Evolutionary conservation across 2,797 vertebrate genomes (phyloP), one percentile per base, ranked within the genome.

Genomic region (Danio tinwini): DNA sequence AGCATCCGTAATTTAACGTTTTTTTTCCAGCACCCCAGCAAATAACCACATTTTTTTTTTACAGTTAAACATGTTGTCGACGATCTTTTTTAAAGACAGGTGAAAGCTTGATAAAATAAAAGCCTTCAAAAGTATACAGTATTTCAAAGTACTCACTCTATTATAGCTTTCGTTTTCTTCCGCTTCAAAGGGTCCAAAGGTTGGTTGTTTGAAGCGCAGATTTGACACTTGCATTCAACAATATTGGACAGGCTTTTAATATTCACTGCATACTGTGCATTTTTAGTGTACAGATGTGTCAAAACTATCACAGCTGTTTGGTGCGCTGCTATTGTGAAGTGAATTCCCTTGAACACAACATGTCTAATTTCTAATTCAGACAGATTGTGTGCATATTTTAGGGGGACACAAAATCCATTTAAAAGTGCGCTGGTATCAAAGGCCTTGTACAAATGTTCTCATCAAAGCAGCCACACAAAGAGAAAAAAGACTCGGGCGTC

Each of bases 391-490:
- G 68, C 1, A 39, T 69, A 12, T 55, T 71, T 76, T 55, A 56
- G 29, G 21, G 59, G 19, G 73, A 61, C 55, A 55, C 49, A 39
- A 83, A 68, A 78, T 76, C 65, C 64, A 79, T 77, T 82, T 65
- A 64, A 70, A 81, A 76, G 29, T 80, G 72, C 65, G 61, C 78
- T 39, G 56, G 84, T 74, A 83, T 85, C 76, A 81, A 83, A 86
- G 69, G 58, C 64, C 77, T 67, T 45, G 78, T 67, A 76, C 72
- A 80, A 81, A 85, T 53, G 63, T 76, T 53, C 68, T 80, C 78
- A 82, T 71, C 83, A 85, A 85, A 78, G 79, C 42, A 72, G 52
- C 58, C 40, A 76, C n/a, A 85, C 74, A 81, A 84, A 84, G 62
- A 50, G 76, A 45, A 87, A 83, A 29, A 40, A 79, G 21, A 74